Evolutionary conservation across 2,797 vertebrate species (phyloP).

Genomic region (Podargus strigoides): DNA sequence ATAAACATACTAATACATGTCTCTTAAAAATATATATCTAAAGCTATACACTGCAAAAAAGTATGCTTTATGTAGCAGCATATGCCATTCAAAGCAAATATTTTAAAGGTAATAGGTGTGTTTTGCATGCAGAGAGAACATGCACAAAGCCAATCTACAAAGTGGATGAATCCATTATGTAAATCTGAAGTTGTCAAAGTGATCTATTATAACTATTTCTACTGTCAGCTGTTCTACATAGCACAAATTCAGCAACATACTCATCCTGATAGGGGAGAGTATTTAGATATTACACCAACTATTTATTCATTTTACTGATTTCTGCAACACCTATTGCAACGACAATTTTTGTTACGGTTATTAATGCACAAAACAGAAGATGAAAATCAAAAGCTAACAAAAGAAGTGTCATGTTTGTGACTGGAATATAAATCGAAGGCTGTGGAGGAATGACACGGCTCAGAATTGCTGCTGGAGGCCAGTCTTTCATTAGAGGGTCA

Average conservation of each 20-base stretch:
- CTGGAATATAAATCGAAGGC: neutral
- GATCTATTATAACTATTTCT: slow-evolving; percentile 53
- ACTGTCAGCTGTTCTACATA: slow-evolving; percentile 41
- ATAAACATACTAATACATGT: neutral
- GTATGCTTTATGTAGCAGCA: neutral
- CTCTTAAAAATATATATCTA: neutral
- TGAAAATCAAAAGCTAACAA: slow-evolving; percentile 8
- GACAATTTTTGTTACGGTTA: neutral
- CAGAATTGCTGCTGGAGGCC: slow-evolving; percentile 5
- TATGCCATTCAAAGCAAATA: neutral
- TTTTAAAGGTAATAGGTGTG: neutral
- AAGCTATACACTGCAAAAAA: neutral
- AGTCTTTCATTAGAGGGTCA: neutral
- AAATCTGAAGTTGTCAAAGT: slow-evolving; percentile 57
- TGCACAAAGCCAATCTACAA: neutral
- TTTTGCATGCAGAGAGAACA: neutral
- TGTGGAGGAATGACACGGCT: neutral
- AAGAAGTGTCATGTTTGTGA: neutral
- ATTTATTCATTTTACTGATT: slow-evolving; percentile 26
- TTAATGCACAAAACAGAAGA: neutral
- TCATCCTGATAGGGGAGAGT: neutral
- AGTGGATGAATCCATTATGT: slow-evolving; percentile 40
- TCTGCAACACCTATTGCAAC: neutral
- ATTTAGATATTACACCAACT: neutral
- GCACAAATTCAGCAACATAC: neutral